Percentiles rank a stretch among this genome's conserved stretches.
phyloP scores from a whole-genome alignment of 2,888 invertebrate genomes.

The Mythimna vitellina region DNA sequence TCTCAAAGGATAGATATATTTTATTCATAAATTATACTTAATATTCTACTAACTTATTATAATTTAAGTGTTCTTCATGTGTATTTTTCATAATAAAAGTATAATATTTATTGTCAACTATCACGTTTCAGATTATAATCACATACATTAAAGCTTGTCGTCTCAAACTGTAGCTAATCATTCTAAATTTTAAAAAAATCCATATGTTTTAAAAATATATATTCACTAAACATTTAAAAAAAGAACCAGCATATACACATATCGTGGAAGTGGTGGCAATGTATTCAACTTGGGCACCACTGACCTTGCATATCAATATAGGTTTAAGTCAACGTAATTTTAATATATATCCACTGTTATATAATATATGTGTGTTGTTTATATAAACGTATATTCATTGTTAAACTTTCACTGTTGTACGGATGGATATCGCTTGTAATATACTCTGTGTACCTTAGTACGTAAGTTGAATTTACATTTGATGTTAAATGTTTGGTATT shows the following conservation, averaged over 20 bases:
- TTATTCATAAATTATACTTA: slow-evolving; percentile 21
- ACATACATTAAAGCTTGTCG: slow-evolving; percentile 8
- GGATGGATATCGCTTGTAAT: slow-evolving; percentile 66
- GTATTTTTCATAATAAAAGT: slow-evolving; percentile 20
- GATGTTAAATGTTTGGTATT: slow-evolving; percentile 45
- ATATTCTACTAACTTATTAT: slow-evolving; percentile 13
- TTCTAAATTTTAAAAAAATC: slow-evolving; percentile 8
- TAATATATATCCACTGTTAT: slow-evolving; percentile 69
- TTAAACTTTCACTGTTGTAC: slow-evolving; percentile 70
- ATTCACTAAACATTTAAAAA: slow-evolving; percentile 53
- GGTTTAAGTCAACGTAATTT: slow-evolving; percentile 73
- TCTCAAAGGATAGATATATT: slow-evolving; percentile 27
- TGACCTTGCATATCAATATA: slow-evolving; percentile 84
- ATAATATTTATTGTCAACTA: slow-evolving; percentile 8
- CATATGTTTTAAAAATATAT: slow-evolving; percentile 18
- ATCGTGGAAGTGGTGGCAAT: slow-evolving; percentile 74
- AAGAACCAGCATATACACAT: slow-evolving; percentile 82
- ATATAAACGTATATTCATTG: slow-evolving; percentile 68
- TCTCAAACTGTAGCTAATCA: slow-evolving; percentile 5
- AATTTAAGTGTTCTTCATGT: slow-evolving; percentile 29
- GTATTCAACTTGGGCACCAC: slow-evolving; percentile 63
- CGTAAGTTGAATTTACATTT: slow-evolving; percentile 40
- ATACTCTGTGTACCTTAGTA: slow-evolving; percentile 60
- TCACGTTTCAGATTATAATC: slow-evolving; percentile 8
- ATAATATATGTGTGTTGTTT: slow-evolving; percentile 67